These are phyloP conservation scores for Cygnus olor DNA, from an alignment of 2,797 vertebrate genomes.

Conservation along the genomic window DNA sequence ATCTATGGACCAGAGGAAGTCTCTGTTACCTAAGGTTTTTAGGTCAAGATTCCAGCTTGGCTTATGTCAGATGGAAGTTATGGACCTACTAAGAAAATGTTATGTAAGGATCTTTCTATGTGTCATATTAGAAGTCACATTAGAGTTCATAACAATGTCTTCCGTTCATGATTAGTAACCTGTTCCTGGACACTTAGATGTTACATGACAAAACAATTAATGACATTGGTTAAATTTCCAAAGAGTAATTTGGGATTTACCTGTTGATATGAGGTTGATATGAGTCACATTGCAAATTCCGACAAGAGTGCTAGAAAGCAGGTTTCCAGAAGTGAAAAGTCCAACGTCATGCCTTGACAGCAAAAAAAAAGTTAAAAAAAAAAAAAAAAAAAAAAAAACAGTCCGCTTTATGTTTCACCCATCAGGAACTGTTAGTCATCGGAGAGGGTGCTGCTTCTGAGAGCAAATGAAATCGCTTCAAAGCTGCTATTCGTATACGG, in stretches of 20 bases:
- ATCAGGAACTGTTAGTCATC: slow-evolving; percentile 65
- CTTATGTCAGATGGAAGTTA: neutral
- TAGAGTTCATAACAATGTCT: neutral
- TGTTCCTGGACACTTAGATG: neutral
- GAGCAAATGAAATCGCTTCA: neutral
- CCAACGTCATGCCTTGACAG: neutral
- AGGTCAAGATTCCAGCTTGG: neutral
- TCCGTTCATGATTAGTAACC: neutral
- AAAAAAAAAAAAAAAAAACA: neutral
- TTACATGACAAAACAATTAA: neutral
- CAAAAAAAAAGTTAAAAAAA: neutral
- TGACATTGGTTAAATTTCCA: neutral
- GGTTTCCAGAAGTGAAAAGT: neutral
- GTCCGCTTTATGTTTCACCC: neutral
- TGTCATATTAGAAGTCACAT: neutral
- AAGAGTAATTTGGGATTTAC: slow-evolving; percentile 34
- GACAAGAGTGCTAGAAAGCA: neutral
- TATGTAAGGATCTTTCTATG: fast-evolving
- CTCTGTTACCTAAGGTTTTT: neutral
- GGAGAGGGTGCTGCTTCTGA: neutral
- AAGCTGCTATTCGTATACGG: neutral
- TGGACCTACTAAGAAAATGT: neutral
- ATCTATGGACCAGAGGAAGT: neutral
- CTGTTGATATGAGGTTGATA: neutral
- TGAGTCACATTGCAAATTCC: neutral